These are phyloP conservation scores for Phoebastria nigripes DNA, from an alignment of 2,797 vertebrate species.

Conservation along the genomic window DNA sequence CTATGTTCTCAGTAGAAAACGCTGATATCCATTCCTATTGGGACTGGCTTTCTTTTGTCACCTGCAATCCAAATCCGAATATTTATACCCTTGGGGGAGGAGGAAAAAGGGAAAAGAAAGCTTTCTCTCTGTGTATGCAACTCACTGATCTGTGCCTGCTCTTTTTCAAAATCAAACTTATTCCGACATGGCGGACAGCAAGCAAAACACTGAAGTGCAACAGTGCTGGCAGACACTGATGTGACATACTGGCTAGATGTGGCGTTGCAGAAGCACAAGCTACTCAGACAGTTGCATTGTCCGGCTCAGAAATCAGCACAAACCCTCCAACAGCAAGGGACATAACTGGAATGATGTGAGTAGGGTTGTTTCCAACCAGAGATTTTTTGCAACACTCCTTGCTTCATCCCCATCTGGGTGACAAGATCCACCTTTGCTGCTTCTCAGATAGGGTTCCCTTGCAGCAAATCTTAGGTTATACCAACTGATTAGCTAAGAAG, in stretches of 20 bases:
- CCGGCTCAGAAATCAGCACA: background rate
- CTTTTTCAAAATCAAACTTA: background rate
- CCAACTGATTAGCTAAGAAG: background rate
- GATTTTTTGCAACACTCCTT: background rate
- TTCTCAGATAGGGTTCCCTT: background rate
- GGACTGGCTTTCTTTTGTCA: background rate
- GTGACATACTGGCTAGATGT: fast-evolving
- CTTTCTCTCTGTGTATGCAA: background rate
- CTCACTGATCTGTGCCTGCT: background rate
- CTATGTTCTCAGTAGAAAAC: background rate
- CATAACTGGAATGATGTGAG: background rate
- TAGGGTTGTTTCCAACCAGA: background rate
- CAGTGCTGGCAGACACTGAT: fast-evolving
- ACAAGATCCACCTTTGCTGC: background rate
- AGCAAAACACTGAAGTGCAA: fast-evolving
- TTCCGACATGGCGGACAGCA: fast-evolving
- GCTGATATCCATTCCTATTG: fast-evolving
- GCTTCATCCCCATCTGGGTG: fast-evolving
- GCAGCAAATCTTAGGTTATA: background rate
- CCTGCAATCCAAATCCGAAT: background rate
- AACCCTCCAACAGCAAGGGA: background rate
- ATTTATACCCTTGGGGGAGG: background rate
- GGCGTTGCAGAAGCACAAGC: background rate
- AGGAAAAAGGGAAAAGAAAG: background rate
- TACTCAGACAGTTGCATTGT: background rate